Conservation (phyloP, 2,888 invertebrate species). For the Colostygia pectinataria region DNA sequence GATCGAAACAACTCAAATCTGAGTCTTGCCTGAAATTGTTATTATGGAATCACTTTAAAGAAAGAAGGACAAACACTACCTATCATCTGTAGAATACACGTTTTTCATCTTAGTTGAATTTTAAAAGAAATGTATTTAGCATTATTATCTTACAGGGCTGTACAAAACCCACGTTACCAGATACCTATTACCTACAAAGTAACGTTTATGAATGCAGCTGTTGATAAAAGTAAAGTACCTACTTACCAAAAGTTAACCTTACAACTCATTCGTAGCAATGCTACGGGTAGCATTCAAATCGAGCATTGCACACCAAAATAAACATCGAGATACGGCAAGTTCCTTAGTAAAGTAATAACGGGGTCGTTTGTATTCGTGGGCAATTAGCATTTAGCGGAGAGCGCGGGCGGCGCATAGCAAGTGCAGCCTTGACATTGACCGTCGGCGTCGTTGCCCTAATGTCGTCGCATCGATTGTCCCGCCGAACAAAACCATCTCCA, state of each 20-base stretch:
- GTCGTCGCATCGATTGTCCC: conserved; percentile 72
- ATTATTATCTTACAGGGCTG: no score
- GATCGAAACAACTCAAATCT: neutral
- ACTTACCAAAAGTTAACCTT: conserved; percentile 2
- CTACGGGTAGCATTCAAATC: conserved; percentile 16
- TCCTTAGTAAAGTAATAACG: conserved; percentile 44
- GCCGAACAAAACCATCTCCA: conserved; percentile 76
- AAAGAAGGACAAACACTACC: no score
- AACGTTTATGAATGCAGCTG: neutral
- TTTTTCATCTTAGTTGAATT: neutral
- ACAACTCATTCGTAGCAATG: neutral
- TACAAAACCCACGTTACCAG: neutral
- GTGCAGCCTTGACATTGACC: conserved; percentile 81
- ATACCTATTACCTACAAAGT: no score
- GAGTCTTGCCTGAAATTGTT: no score
- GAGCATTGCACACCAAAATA: conserved; percentile 9
- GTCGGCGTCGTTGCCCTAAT: conserved; percentile 66
- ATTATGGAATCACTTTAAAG: no score
- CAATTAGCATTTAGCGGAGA: conserved; percentile 60
- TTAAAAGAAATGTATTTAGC: neutral
- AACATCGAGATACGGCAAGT: conserved; percentile 26
- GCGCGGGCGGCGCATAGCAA: conserved; percentile 62
- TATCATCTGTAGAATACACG: neutral
- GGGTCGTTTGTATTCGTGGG: conserved; percentile 54
- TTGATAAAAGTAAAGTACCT: conserved; percentile 1